Evolutionary conservation across 2,797 vertebrate genomes (phyloP), one percentile per base, ranked within the genome.

Genomic region (Astyanax mexicanus): DNA sequence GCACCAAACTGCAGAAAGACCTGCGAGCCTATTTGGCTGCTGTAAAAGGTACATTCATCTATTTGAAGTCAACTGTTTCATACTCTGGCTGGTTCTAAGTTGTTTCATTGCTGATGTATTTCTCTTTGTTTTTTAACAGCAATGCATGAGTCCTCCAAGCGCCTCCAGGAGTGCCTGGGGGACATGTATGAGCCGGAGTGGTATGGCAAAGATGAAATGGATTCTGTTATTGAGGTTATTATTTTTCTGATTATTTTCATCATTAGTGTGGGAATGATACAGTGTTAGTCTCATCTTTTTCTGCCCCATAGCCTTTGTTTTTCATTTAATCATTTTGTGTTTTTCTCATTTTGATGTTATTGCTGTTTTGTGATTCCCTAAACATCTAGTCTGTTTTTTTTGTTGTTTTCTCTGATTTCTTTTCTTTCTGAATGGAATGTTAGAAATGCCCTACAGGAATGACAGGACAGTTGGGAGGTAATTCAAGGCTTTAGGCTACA

Each of bases 111-210:
- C 4, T 68, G 0, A 51, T 68, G 1, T 6, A 3, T 72, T 54
- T 42, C 23, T 71, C 21, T 60, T 38, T 78, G n/a, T 72, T 72
- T 44, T 49, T 60, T 61, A 62, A 45, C 88, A 99, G 98, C 96
- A 29, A 99, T 99, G 97, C 98, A 99, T 0, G 98, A 99, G 85
- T 96, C 98, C 69, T 99, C 97, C 82, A 98, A 95, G 88, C 97
- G 94, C 80, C 80, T 99, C 80, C 96, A 95, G 0, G 90, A 97
- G 4, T 99, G 97, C 88, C 89, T 99, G 85, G 95, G 94, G 76
- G 98, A 99, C 83, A 96, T 99, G 88, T 99, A 99, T 42, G 98
- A 99, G 80, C 93, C 94, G 0, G 96, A 99, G 0, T 99, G 98
- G 98, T 92, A 96, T 0, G 95, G 96, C 75, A 96, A 95, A 86